Conservation (phyloP, 2,797 vertebrate species). For the Mallotus villosus region DNA sequence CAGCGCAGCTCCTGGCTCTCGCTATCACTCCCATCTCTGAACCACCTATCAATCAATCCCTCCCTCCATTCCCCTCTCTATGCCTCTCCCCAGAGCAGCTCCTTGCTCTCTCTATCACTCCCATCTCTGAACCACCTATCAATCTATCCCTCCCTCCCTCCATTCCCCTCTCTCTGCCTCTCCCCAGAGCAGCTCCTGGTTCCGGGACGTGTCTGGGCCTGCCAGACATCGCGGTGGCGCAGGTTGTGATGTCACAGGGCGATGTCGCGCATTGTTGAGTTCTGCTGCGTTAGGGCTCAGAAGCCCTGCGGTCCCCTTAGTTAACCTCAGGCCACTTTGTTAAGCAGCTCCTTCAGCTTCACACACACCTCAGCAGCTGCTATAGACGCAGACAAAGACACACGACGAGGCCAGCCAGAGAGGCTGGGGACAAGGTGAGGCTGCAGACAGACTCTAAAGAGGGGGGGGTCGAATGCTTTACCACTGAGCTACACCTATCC, state of each 20-base stretch:
- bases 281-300: conserved; percentile 37
- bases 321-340: no score
- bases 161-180: neutral
- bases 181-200: conserved; percentile 11
- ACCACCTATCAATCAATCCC: neutral
- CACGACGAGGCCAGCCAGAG: no score
- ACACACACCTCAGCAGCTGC: neutral
- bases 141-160: neutral
- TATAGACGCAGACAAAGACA: no score
- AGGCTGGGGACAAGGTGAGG: no score
- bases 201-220: conserved; percentile 54
- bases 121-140: neutral
- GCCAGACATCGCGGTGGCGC: conserved; percentile 44
- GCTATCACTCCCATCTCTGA: neutral
- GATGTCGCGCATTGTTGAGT: conserved; percentile 27
- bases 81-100: neutral
- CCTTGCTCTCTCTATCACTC: neutral
- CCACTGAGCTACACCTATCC: no score
- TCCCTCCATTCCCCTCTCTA: conserved; percentile 1
- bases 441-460: no score
- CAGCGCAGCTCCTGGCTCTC: neutral
- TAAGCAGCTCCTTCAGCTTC: conserved; percentile 48
- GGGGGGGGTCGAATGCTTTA: no score
- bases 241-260: conserved; percentile 59
- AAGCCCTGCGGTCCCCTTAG: conserved; percentile 4